These are phyloP conservation scores for Notarius lentiginosus DNA, from an alignment of 2,113 vertebrate genomes.

Conservation along the genomic window DNA sequence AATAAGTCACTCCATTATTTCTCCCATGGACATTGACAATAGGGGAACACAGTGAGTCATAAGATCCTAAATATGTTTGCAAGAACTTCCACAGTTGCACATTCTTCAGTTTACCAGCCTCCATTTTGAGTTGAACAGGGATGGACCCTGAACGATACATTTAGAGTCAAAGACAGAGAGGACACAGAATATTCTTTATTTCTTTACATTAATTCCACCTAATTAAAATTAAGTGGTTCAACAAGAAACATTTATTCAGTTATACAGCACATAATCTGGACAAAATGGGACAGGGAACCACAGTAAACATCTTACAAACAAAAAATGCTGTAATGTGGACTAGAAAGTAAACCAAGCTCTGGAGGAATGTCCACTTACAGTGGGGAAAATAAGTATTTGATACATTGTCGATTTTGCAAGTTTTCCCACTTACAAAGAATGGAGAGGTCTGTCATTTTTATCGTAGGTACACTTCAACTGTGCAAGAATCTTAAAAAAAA, in stretches of 20 bases:
- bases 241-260: conserved; percentile 55
- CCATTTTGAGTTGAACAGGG: not conserved
- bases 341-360: not conserved
- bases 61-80: not conserved
- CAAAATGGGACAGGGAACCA: conserved; percentile 24
- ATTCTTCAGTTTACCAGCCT: conserved; percentile 13
- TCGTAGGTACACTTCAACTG: no score
- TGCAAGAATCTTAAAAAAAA: no score
- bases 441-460: no score
- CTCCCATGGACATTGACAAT: conserved; percentile 61
- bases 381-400: no score
- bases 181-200: conserved; percentile 6
- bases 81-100: conserved; percentile 5
- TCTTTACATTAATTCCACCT: conserved; percentile 42
- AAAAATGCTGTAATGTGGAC: not conserved
- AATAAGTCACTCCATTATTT: conserved; percentile 45
- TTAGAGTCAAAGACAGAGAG: not conserved
- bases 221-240: conserved; percentile 26
- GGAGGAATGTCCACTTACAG: not conserved
- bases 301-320: not conserved
- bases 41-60: conserved; percentile 47
- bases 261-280: conserved; percentile 34
- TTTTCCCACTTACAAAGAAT: no score
- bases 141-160: not conserved
- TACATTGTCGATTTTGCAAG: no score